These are phyloP conservation scores for Amiota communis DNA, from an alignment of 2,888 invertebrate genomes.

Conservation along the genomic window DNA sequence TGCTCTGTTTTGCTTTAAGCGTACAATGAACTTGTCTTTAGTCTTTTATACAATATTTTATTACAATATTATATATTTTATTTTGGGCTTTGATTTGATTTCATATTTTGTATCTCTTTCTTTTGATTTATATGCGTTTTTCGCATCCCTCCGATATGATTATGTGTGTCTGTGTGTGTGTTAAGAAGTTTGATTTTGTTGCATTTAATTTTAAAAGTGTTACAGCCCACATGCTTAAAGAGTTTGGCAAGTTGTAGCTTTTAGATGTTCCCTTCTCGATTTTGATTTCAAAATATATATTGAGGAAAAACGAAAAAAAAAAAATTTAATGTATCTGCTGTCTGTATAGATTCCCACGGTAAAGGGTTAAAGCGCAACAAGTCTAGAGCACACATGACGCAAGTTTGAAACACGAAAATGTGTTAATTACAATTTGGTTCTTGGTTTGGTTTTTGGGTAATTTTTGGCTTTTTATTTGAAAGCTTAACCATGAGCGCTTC, in stretches of 20 bases:
- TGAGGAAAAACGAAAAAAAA: neutral
- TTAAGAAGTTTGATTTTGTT: conserved; percentile 31
- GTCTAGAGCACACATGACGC: conserved; percentile 60
- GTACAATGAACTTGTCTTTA: conserved; percentile 61
- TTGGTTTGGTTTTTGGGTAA: conserved; percentile 30
- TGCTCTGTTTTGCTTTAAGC: conserved; percentile 49
- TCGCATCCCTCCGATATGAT: neutral
- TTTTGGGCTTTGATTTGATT: conserved; percentile 61
- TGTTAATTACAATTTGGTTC: conserved; percentile 54
- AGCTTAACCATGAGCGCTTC: too few species aligned
- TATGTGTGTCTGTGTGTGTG: conserved; percentile 17
- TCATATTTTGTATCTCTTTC: conserved; percentile 28
- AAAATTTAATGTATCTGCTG: neutral
- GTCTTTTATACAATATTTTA: conserved; percentile 22
- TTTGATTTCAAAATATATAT: conserved; percentile 38
- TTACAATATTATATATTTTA: conserved; percentile 43
- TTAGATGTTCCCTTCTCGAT: conserved; percentile 5
- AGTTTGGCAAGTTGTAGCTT: conserved; percentile 31
- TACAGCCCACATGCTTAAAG: conserved; percentile 63
- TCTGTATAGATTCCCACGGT: conserved; percentile 56
- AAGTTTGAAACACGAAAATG: conserved; percentile 49
- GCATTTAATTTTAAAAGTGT: conserved; percentile 60
- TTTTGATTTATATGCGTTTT: conserved; percentile 48
- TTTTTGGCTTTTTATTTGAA: conserved; percentile 13
- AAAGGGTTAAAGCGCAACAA: conserved; percentile 36